Evolutionary conservation across 2,797 vertebrate genomes (phyloP), one percentile per base, ranked within the genome.

Genomic region (Cyprinodon diabolis): DNA sequence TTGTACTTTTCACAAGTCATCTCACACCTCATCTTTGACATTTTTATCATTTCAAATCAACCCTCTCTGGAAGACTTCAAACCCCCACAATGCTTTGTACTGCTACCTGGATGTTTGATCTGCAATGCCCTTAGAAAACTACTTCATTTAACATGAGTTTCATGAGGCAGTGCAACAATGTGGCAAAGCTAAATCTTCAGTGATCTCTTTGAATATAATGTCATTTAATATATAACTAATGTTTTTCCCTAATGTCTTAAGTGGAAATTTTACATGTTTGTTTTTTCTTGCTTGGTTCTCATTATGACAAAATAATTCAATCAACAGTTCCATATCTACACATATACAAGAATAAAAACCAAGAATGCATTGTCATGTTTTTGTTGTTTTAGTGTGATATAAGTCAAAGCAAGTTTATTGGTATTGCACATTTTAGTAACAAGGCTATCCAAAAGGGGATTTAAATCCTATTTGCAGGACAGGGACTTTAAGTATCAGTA

Each of bases 101-200:
- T 82, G 88, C 69, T 81, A 81, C 82, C 80, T 67, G 70, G 87
- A 81, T 82, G 87, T 93, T 91, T 94, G 93, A 94, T 95, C 91
- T 95, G 74, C 79, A 89, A 93, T 93, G 92, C 93, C 86, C 86
- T 94, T 83, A 90, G 92, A 92, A 92, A 89, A 47, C 62, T 82
- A 30, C 76, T 75, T 72, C 78, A 77, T 14, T 52, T 77, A 86
- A 74, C 74, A 76, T 67, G 71, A 84, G 86, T 91, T 88, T 88
- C 76, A 88, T 88, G 86, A 82, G 84, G 76, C 68, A 40, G 52
- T 78, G 74, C 63, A 75, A 79, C 79, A 69, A 85, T 82, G 72
- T 67, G 82, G 83, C 79, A 75, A 71, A 78, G 74, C 54, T 51
- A 82, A 78, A 71, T 71, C 47, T 68, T 72, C 66, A 51, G 56